phyloP scores from a whole-genome alignment of 1,140 invertebrate genomes.

The Pararge aegeria region DNA sequence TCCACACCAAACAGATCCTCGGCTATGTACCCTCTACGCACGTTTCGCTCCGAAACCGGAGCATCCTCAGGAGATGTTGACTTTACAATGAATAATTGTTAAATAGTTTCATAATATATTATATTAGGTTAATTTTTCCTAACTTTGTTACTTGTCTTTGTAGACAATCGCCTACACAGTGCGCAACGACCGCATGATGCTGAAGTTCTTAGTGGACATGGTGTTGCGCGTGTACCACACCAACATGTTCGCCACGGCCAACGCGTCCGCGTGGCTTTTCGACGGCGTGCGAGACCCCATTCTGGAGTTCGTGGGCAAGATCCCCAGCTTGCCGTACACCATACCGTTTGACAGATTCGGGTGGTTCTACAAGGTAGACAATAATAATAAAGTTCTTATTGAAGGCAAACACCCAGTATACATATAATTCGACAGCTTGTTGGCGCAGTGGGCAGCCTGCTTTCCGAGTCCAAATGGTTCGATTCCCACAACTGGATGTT shows the following conservation, averaged over 20 bases:
- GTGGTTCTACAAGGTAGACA: conserved; percentile 84
- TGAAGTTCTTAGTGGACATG: conserved; percentile 77
- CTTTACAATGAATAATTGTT: too few species aligned
- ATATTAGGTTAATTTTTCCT: too few species aligned
- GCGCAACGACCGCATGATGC: conserved; percentile 59
- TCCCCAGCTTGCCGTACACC: conserved; percentile 76
- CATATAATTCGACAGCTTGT: too few species aligned
- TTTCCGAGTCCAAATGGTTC: too few species aligned
- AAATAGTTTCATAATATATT: too few species aligned
- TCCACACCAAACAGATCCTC: too few species aligned
- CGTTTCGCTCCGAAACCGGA: too few species aligned
- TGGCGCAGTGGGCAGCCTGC: too few species aligned
- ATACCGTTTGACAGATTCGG: conserved; percentile 87
- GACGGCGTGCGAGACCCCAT: conserved; percentile 87
- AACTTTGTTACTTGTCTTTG: conserved; percentile 34
- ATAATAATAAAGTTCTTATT: background rate
- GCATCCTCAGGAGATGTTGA: too few species aligned
- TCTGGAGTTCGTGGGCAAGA: conserved; percentile 79
- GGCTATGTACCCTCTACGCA: too few species aligned
- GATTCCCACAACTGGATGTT: too few species aligned
- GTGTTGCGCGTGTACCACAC: conserved; percentile 78
- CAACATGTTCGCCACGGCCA: conserved; percentile 82
- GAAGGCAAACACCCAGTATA: too few species aligned
- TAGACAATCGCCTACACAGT: conserved; percentile 84
- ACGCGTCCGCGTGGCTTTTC: conserved; percentile 82